Evolutionary conservation across 2,888 invertebrate genomes (phyloP).

Genomic region (Tachina grossa): DNA sequence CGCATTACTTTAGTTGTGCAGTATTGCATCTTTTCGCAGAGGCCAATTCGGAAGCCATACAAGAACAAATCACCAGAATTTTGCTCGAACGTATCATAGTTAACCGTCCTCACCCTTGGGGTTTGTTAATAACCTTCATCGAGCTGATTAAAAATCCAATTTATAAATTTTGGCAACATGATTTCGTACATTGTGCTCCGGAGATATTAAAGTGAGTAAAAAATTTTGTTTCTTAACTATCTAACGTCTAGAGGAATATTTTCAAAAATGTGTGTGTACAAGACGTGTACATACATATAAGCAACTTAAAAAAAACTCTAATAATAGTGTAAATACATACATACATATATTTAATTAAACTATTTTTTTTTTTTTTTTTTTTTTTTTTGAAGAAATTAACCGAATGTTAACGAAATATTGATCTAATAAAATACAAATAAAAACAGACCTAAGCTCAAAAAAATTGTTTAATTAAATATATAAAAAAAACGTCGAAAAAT

Average conservation of each 20-base stretch:
- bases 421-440: no score
- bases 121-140: slow-evolving; percentile 98
- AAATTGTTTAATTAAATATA: no score
- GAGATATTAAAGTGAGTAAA: slow-evolving; percentile 98
- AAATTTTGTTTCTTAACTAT: background rate
- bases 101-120: slow-evolving; percentile 99
- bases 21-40: slow-evolving; percentile 98
- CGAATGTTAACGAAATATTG: no score
- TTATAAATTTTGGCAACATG: slow-evolving; percentile 99
- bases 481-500: no score
- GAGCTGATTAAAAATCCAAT: slow-evolving; percentile 99
- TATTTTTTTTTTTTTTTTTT: no score
- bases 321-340: no score
- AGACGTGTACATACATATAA: no score
- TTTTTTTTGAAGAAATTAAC: no score
- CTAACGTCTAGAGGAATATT: background rate
- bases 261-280: no score
- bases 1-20: slow-evolving; percentile 99
- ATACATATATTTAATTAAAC: no score
- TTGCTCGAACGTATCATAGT: slow-evolving; percentile 98
- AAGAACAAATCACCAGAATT: slow-evolving; percentile 98
- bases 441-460: no score
- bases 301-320: no score
- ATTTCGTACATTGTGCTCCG: slow-evolving; percentile 99
- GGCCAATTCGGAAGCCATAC: slow-evolving; percentile 98